A percentile compares a stretch with the other conserved stretches of the same genome.
Evolutionary conservation across 2,888 invertebrate species (phyloP).

Genomic region (Mylabris sibirica): DNA sequence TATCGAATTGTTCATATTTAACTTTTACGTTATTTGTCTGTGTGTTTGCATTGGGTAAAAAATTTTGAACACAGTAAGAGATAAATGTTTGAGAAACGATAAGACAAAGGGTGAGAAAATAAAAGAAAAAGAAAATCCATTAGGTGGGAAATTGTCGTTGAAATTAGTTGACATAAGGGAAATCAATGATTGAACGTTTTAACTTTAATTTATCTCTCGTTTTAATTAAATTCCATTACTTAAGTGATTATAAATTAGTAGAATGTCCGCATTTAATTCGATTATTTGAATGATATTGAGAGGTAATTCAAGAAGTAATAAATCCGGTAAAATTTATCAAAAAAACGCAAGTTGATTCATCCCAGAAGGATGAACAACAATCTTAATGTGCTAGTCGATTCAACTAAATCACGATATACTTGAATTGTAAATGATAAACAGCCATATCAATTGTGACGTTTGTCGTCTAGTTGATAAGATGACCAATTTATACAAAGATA

Average conservation of each 20-base stretch:
- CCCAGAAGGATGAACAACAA: neutral
- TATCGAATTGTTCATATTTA: no score
- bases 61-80: no score
- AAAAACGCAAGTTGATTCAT: no score
- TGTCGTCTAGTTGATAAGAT: neutral
- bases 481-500: neutral
- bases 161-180: slow-evolving; percentile 4
- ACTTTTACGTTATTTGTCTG: no score
- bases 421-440: slow-evolving; percentile 5
- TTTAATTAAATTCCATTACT: neutral
- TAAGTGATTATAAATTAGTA: neutral
- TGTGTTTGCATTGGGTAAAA: no score
- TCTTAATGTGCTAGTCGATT: neutral
- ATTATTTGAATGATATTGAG: no score
- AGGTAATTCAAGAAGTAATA: no score
- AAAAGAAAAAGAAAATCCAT: neutral
- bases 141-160: neutral
- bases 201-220: neutral
- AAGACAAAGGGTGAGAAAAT: neutral
- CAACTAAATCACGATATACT: neutral
- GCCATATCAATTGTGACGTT: neutral
- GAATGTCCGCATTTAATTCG: neutral
- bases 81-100: no score
- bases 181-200: neutral
- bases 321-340: no score